Percentiles rank a stretch among this genome's conserved stretches.
These are phyloP conservation scores for Steinernema scapterisci DNA, from an alignment of 2,888 invertebrate genomes.

Conservation along the genomic window DNA sequence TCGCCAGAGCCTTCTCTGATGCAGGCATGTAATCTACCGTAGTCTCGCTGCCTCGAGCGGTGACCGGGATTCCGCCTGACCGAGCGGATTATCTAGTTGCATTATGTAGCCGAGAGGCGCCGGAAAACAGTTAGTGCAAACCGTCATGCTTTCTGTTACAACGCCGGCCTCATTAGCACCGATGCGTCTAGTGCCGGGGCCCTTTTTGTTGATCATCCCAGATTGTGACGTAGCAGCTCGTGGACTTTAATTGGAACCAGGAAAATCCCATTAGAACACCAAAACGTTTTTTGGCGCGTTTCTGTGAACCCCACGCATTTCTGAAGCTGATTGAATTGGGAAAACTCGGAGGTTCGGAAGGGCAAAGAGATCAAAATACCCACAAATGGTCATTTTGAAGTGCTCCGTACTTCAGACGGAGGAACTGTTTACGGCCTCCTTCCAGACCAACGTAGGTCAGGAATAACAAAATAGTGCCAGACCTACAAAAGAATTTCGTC, in stretches of 20 bases:
- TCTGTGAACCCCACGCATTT: too few species aligned
- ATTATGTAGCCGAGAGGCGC: conserved; percentile 15
- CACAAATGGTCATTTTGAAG: too few species aligned
- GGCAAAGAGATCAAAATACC: too few species aligned
- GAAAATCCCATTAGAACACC: neutral
- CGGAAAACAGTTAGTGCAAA: conserved; percentile 26
- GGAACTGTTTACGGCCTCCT: too few species aligned
- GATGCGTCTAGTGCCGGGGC: conserved; percentile 25
- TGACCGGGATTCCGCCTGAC: conserved; percentile 42
- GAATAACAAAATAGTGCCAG: too few species aligned
- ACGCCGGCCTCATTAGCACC: conserved; percentile 25
- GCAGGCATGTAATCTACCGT: neutral
- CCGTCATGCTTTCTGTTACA: conserved; percentile 29
- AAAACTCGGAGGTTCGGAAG: too few species aligned
- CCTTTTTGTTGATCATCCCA: conserved; percentile 21
- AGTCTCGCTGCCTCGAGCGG: conserved; percentile 58
- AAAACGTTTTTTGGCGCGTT: too few species aligned
- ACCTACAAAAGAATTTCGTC: too few species aligned
- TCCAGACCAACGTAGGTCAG: too few species aligned
- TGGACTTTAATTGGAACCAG: neutral
- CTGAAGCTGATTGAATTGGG: too few species aligned
- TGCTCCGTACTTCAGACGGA: too few species aligned
- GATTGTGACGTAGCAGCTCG: conserved; percentile 21
- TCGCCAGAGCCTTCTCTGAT: too few species aligned
- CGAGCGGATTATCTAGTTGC: conserved; percentile 24